Percentiles rank a stretch among this genome's conserved stretches.
These are phyloP conservation scores for Orcinus orca DNA, from an alignment of 2,113 vertebrate genomes.

Conservation along the genomic window DNA sequence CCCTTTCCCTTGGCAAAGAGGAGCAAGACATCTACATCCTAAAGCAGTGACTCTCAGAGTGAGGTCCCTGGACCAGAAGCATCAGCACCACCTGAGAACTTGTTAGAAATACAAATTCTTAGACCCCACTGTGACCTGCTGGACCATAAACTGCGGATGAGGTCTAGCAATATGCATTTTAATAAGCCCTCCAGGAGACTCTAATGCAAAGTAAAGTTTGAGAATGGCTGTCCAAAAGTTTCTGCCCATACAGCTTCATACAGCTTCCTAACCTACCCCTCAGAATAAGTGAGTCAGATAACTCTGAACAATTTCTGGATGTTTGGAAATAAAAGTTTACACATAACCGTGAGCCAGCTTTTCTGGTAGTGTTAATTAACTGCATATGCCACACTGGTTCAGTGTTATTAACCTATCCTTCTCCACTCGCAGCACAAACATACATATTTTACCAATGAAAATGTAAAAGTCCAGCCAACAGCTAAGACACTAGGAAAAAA, in stretches of 20 bases:
- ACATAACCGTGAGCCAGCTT: constrained; percentile 58
- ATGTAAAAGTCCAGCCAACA: not conserved
- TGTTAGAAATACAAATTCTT: not conserved
- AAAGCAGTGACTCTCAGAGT: not conserved
- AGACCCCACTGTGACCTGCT: too few species aligned
- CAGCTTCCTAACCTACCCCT: not conserved
- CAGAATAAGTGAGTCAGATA: not conserved
- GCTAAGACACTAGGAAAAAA: constrained; percentile 25
- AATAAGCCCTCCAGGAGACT: not conserved
- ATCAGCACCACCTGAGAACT: not conserved
- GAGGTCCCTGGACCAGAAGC: not conserved
- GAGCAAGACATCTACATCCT: not conserved
- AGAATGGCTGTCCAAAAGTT: not conserved
- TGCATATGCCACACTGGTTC: not conserved
- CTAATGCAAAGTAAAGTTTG: not conserved
- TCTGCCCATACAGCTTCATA: not conserved
- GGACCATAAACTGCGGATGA: not conserved
- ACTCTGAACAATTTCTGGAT: constrained; percentile 35
- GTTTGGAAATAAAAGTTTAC: constrained; percentile 69
- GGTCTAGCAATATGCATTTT: not conserved
- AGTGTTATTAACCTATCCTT: not conserved
- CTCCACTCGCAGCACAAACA: constrained; percentile 10
- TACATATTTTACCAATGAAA: constrained; percentile 43
- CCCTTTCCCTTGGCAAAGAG: not conserved
- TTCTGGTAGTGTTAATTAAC: constrained; percentile 54